Percentiles rank a stretch among this genome's conserved stretches.
phyloP scores from a whole-genome alignment of 2,113 vertebrate species.

The Spilogale gracilis region DNA sequence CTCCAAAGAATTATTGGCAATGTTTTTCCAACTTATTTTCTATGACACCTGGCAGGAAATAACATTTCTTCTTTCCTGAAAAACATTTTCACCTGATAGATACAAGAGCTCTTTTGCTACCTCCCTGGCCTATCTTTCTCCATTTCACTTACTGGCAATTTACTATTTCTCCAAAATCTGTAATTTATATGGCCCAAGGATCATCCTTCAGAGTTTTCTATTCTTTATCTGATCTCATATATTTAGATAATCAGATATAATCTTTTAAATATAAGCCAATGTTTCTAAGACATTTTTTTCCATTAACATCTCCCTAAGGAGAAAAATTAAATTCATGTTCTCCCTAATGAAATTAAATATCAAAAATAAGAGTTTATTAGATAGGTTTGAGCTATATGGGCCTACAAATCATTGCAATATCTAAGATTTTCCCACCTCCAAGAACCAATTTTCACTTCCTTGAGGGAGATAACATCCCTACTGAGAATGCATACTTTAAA shows the following conservation, averaged over 20 bases:
- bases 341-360: not conserved
- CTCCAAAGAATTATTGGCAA: not conserved
- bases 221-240: not conserved
- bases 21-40: not conserved
- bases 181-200: not conserved
- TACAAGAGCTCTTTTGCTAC: not conserved
- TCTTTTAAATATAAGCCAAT: not conserved
- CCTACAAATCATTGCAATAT: not conserved
- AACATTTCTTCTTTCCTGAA: not conserved
- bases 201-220: not conserved
- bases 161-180: not conserved
- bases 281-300: constrained; percentile 7
- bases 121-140: not conserved
- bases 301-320: not conserved
- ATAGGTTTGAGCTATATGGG: not conserved
- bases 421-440: not conserved
- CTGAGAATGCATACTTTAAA: not conserved
- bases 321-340: constrained; percentile 46
- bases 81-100: not conserved
- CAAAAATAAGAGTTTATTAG: not conserved
- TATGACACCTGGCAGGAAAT: not conserved
- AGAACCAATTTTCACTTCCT: not conserved
- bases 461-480: not conserved
- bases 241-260: not conserved
- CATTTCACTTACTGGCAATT: not conserved